Base-by-base conservation (phyloP, 2,888 invertebrate species). In the Lathronympha strigana region DNA sequence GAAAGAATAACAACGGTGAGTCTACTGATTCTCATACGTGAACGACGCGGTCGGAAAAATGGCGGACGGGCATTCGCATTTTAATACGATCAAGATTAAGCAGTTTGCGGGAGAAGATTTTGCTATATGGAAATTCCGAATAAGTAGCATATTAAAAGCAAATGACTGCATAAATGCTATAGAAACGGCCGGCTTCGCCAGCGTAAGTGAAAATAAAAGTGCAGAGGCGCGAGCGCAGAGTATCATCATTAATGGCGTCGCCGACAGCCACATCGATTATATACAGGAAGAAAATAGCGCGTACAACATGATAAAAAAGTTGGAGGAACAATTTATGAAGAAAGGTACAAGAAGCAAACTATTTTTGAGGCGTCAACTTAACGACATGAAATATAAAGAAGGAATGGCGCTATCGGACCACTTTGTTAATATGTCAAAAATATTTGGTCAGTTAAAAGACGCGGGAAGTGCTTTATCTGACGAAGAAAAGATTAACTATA, bases 271-370 rank as follows among this genome's bases (percentile, higher is more conserved):
- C 13, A 51, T 51, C 13, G 51, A 51, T 5, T 51, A 33, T 2
- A 51, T 51, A 19, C 31, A 50, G 6, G 49, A 49, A 0, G 17
- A 50, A 25, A 17, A 17, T 6, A 50, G 28, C 3, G 50, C 50
- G 2, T 50, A 31, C 8, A 50, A 31, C 5, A 50, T 50, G 31
- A 28, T 50, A 6, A 5, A 15, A 3, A 49, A 49, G 8, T 2
- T 49, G 6, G 49, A 49, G 6, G 11, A 49, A 28, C 50, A 50
- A 31, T 50, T 50, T 9, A 50, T 50, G 50, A 50, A 50, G 17
- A 50, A 50, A 31, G 50, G 50, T 1, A 50, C 50, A 1, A 5
- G 50, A 9, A 50, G 50, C 11, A 50, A 50, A 28, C n/a, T 50
- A 1, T 31, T 50, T 31, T 31, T 50, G 5, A 28, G 49, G 8